Base-by-base conservation (phyloP, 1,140 invertebrate species). In the Conus betulinus region DNA sequence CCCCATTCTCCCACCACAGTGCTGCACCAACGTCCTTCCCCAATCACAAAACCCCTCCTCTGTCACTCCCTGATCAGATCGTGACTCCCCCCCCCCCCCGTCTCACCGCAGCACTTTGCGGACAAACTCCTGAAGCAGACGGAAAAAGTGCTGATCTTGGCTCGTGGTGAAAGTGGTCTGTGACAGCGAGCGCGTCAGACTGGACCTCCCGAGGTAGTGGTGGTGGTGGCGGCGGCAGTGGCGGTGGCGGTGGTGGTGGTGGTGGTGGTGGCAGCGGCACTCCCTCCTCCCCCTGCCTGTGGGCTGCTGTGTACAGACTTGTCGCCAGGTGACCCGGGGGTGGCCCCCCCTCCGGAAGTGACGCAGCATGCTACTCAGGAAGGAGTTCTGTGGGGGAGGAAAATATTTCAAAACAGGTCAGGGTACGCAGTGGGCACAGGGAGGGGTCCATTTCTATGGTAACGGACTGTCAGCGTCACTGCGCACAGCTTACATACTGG, bases 301-400 rank as follows among this genome's bases (percentile, higher is more conserved):
- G 91, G 90, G 52, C 90, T 91, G 60, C 57, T n/a, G 39, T 79
- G 85, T 3, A 88, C 25, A 15, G 87, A 57, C 53, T 87, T 87
- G 85, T 87, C 85, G 71, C 71, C 87, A 71, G 78, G 91, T 51
- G 82, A 88, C 82, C 25, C 91, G 85, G 39, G 92, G 89, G 51
- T 74, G 25, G 84, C 87, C 52, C 92, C n/a, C 91, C 27, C 91
- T 86, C 20, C 91, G 90, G 53, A 93, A 55, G 79, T 94, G 91
- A 52, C 93, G 89, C 39, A 91, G 89, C 60, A 93, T 76, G 57
- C 91, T 90, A 39, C 83, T 87, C 71, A 94, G 87, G 82, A 93
- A 93, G 13, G 91, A 93, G 89, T 93, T 93, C 93, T 93, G 90
- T 74, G 91, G 91, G 74, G 27, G 78, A 89, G 39, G 39, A 39